These are phyloP conservation scores for Stichodactyla mertensii DNA, from an alignment of 64 coral and sea anemone genomes.

Conservation along the genomic window DNA sequence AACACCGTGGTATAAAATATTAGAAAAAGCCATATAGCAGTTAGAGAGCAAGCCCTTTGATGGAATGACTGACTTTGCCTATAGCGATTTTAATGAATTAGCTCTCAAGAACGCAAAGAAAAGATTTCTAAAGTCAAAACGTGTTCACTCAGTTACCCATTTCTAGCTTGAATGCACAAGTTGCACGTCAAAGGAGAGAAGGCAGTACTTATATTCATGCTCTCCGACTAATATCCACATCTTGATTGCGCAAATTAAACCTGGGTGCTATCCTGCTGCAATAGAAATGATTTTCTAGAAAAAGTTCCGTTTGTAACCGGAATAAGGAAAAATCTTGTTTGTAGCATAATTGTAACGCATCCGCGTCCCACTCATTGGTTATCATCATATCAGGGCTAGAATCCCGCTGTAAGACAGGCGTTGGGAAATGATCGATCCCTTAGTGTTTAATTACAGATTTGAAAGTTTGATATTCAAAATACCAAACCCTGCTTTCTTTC, in stretches of 20 bases:
- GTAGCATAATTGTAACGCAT: neutral
- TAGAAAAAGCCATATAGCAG: neutral
- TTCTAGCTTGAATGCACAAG: neutral
- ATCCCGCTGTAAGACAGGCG: too few relatives aligned
- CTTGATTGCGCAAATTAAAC: neutral
- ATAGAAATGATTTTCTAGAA: neutral
- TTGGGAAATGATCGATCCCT: too few relatives aligned
- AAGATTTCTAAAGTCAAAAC: too few relatives aligned
- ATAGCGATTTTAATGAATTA: too few relatives aligned
- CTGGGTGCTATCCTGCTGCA: neutral
- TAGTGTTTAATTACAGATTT: too few relatives aligned
- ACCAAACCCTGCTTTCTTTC: too few relatives aligned
- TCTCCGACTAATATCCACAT: neutral
- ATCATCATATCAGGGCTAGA: too few relatives aligned
- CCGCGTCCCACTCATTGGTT: neutral
- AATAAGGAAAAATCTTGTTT: neutral
- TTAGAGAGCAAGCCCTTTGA: too few relatives aligned
- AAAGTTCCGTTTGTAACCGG: constrained; percentile 1
- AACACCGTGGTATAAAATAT: neutral
- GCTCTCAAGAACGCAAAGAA: too few relatives aligned
- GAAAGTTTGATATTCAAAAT: too few relatives aligned
- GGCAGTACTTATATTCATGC: neutral
- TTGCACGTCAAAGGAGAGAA: neutral
- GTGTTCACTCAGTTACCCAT: too few relatives aligned
- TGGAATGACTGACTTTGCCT: too few relatives aligned